Conservation (phyloP, 2,113 vertebrate genomes). For the Oreochromis tanganicae region DNA sequence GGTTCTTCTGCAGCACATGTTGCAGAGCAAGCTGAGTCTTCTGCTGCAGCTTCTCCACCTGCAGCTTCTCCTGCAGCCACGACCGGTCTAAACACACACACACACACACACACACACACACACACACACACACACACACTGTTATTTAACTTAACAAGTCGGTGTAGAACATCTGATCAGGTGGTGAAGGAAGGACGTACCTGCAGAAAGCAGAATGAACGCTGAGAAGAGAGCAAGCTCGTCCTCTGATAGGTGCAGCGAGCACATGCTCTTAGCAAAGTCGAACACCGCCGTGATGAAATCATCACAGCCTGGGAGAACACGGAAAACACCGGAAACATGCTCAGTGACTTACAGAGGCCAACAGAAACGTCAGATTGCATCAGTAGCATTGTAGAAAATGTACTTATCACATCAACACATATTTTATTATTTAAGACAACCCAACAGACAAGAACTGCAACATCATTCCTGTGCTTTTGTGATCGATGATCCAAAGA, state of each 20-base stretch:
- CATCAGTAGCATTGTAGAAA: background rate
- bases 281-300: slow-evolving; percentile 91
- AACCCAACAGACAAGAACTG: background rate
- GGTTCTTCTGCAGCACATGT: slow-evolving; percentile 88
- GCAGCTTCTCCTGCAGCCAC: slow-evolving; percentile 91
- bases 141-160: background rate
- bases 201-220: slow-evolving; percentile 88
- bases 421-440: background rate
- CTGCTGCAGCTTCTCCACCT: slow-evolving; percentile 92
- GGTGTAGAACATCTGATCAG: background rate
- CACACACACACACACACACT: background rate
- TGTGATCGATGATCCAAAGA: background rate
- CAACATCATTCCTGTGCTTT: background rate
- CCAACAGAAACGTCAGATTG: background rate
- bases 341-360: background rate
- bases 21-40: slow-evolving; percentile 89
- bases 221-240: slow-evolving; percentile 93
- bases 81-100: slow-evolving; percentile 77
- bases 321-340: background rate
- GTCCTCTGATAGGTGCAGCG: slow-evolving; percentile 87
- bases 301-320: slow-evolving; percentile 84
- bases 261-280: slow-evolving; percentile 87
- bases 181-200: slow-evolving; percentile 44
- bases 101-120: background rate
- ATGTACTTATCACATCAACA: background rate